These are phyloP conservation scores for Tautogolabrus adspersus DNA, from an alignment of 2,113 vertebrate species.

Conservation along the genomic window DNA sequence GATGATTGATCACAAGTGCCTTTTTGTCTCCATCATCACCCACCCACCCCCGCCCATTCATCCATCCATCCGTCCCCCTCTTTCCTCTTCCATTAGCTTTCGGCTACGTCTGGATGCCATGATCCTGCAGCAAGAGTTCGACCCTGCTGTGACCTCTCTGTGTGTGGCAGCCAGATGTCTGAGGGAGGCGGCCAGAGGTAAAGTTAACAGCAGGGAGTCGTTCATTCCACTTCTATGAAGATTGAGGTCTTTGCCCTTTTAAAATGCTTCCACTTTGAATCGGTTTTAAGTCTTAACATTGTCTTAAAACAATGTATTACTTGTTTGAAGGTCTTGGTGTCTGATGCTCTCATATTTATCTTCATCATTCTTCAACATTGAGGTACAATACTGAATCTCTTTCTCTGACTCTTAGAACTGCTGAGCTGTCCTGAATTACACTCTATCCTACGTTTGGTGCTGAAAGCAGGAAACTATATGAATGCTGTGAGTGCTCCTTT, in stretches of 20 bases:
- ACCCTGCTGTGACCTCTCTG: conserved; percentile 85
- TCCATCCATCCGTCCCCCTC: conserved; percentile 24
- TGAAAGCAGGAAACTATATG: conserved; percentile 89
- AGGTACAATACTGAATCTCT: conserved; percentile 23
- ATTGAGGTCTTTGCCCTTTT: conserved; percentile 13
- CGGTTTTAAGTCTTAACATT: conserved; percentile 2
- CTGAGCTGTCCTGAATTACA: conserved; percentile 87
- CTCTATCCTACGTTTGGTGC: conserved; percentile 85
- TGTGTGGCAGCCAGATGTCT: conserved; percentile 87
- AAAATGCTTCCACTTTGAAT: conserved; percentile 33
- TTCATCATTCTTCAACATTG: conserved; percentile 22
- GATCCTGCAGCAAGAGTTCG: conserved; percentile 88
- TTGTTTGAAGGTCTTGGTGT: not conserved
- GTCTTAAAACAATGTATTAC: not conserved
- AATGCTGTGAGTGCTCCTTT: conserved; percentile 83
- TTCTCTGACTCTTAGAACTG: conserved; percentile 78
- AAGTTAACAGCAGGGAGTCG: conserved; percentile 71
- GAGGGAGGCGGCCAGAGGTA: conserved; percentile 86
- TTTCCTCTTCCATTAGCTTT: conserved; percentile 75
- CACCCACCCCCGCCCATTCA: conserved; percentile 25
- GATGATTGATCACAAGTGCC: conserved; percentile 61
- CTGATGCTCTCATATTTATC: conserved; percentile 12
- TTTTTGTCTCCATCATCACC: conserved; percentile 49
- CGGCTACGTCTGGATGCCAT: conserved; percentile 85
- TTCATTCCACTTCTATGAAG: conserved; percentile 41